Conservation (phyloP, 1,140 invertebrate genomes). For the Chlorops oryzae region DNA sequence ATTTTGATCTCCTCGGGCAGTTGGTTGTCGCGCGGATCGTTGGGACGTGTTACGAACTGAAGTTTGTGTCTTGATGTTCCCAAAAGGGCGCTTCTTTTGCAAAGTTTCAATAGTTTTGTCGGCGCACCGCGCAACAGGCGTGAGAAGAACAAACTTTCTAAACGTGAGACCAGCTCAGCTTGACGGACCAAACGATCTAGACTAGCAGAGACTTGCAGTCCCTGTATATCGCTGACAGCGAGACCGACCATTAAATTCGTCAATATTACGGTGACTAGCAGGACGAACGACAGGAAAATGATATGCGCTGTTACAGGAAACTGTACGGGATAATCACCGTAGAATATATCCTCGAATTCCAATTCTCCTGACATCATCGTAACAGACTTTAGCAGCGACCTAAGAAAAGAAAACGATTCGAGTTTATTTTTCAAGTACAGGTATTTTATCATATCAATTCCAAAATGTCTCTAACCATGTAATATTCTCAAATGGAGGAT, state of each 20-base stretch:
- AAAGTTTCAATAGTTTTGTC: slow-evolving; percentile 55
- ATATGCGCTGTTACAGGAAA: slow-evolving; percentile 66
- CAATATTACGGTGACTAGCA: slow-evolving; percentile 77
- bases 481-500: slow-evolving; percentile 61
- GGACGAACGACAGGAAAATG: slow-evolving; percentile 69
- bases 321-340: slow-evolving; percentile 51
- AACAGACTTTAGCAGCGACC: slow-evolving; percentile 68
- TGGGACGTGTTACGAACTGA: slow-evolving; percentile 64
- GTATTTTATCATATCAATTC: neutral
- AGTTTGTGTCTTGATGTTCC: slow-evolving; percentile 65
- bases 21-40: slow-evolving; percentile 70
- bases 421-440: neutral
- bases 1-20: slow-evolving; percentile 68
- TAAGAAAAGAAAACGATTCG: slow-evolving; percentile 1
- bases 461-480: slow-evolving; percentile 21
- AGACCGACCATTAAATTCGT: slow-evolving; percentile 80
- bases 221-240: slow-evolving; percentile 76
- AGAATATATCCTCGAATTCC: slow-evolving; percentile 80
- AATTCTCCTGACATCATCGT: slow-evolving; percentile 87
- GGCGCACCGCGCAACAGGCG: slow-evolving; percentile 62
- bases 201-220: slow-evolving; percentile 74
- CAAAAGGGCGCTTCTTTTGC: slow-evolving; percentile 63
- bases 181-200: slow-evolving; percentile 71
- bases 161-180: slow-evolving; percentile 69
- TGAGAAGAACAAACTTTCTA: slow-evolving; percentile 77